Conservation (phyloP, 2,113 vertebrate species). For the Grammomys surdaster region DNA sequence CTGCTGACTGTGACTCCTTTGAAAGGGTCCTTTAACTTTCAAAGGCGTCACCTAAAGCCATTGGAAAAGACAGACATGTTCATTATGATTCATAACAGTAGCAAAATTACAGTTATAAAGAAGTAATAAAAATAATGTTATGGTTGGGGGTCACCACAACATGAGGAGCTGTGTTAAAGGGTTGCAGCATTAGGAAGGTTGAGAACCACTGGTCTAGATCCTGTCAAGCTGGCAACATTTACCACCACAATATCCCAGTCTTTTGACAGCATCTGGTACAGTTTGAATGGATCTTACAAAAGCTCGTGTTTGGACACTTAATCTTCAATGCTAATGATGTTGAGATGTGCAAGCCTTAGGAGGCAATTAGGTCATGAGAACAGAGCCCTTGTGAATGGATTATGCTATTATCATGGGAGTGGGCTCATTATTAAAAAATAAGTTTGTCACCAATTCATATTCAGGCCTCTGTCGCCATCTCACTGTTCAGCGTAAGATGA, state of each 20-base stretch:
- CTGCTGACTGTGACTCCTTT: background rate
- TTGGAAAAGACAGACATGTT: background rate
- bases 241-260: background rate
- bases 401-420: background rate
- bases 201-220: background rate
- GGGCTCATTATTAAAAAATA: background rate
- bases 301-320: background rate
- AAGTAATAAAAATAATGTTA: background rate
- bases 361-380: background rate
- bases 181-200: background rate
- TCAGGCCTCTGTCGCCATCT: background rate
- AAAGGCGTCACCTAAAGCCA: background rate
- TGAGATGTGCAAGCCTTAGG: background rate
- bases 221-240: background rate
- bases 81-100: background rate
- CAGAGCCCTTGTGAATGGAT: background rate
- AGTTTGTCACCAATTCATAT: background rate
- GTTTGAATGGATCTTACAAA: background rate
- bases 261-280: background rate
- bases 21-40: background rate
- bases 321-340: background rate
- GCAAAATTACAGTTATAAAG: background rate
- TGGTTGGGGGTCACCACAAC: background rate
- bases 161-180: background rate
- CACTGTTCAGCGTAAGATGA: background rate